Evolutionary conservation across 1,140 invertebrate species (phyloP).

Genomic region (Drosophila leontia): DNA sequence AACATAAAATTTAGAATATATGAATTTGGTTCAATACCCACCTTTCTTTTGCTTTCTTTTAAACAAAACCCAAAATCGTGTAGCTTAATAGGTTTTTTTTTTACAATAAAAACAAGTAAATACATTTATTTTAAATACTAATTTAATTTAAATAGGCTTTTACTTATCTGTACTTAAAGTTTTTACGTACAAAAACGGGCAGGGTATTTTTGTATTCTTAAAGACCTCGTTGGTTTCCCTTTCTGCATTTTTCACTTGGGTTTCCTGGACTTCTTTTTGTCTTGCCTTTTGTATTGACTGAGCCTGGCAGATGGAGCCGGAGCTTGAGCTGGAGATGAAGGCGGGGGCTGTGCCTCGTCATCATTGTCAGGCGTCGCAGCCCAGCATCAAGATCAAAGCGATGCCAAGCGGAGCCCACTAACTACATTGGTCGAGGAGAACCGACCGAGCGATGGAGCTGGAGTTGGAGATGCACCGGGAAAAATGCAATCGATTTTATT

Average conservation of each 20-base stretch:
- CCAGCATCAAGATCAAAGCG: constrained; percentile 81
- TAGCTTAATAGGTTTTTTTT: neutral
- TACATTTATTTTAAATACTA: neutral
- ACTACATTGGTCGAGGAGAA: constrained; percentile 65
- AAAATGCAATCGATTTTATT: neutral
- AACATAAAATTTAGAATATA: neutral
- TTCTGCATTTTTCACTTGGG: constrained; percentile 45
- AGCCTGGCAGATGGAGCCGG: constrained; percentile 33
- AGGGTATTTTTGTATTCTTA: constrained; percentile 13
- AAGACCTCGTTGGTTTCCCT: constrained; percentile 17
- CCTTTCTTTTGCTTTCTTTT: too few relatives aligned
- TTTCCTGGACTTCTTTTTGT: constrained; percentile 39
- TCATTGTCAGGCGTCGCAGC: constrained; percentile 78
- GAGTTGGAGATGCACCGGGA: neutral
- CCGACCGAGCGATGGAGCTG: constrained; percentile 18
- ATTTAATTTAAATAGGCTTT: neutral
- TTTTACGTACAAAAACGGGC: neutral
- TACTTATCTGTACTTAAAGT: neutral
- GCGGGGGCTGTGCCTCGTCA: constrained; percentile 67
- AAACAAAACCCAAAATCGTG: too few relatives aligned
- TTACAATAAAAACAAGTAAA: neutral
- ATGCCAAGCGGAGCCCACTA: constrained; percentile 69
- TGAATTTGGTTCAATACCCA: too few relatives aligned
- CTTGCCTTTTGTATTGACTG: constrained; percentile 66
- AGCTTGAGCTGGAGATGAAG: constrained; percentile 1